phyloP scores from a whole-genome alignment of 2,888 invertebrate species.

The Limnephilus lunatus region DNA sequence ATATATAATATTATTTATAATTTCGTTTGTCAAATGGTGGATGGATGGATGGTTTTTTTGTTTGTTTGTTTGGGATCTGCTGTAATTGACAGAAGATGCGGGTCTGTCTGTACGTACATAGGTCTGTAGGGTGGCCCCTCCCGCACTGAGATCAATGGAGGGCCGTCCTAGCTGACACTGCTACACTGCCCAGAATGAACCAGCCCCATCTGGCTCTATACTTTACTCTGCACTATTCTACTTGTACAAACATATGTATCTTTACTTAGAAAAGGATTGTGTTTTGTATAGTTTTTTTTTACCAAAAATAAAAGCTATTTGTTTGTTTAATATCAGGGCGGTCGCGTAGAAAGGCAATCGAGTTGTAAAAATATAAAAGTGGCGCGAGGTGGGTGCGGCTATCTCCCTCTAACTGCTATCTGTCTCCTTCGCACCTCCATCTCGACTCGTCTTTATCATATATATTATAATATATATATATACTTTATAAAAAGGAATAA shows the following conservation, averaged over 20 bases:
- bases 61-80: conserved; percentile 49
- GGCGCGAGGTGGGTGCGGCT: conserved; percentile 55
- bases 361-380: conserved; percentile 68
- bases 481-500: conserved; percentile 64
- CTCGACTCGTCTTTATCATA: conserved; percentile 35
- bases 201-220: conserved; percentile 25
- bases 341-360: conserved; percentile 74
- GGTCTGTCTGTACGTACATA: background rate
- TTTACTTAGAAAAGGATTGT: conserved; percentile 50
- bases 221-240: background rate
- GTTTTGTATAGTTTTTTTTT: conserved; percentile 68
- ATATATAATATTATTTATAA: conserved; percentile 61
- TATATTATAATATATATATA: conserved; percentile 50
- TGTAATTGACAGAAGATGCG: conserved; percentile 64
- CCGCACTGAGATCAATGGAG: conserved; percentile 54
- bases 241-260: conserved; percentile 48
- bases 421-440: conserved; percentile 19
- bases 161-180: conserved; percentile 8
- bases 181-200: background rate
- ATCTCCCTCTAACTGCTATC: conserved; percentile 18
- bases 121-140: conserved; percentile 34
- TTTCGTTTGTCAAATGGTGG: conserved; percentile 69
- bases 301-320: conserved; percentile 75
- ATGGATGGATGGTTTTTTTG: conserved; percentile 47
- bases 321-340: conserved; percentile 76